These are phyloP conservation scores for Saimiri boliviensis DNA, from an alignment of 2,113 vertebrate genomes.

Conservation along the genomic window DNA sequence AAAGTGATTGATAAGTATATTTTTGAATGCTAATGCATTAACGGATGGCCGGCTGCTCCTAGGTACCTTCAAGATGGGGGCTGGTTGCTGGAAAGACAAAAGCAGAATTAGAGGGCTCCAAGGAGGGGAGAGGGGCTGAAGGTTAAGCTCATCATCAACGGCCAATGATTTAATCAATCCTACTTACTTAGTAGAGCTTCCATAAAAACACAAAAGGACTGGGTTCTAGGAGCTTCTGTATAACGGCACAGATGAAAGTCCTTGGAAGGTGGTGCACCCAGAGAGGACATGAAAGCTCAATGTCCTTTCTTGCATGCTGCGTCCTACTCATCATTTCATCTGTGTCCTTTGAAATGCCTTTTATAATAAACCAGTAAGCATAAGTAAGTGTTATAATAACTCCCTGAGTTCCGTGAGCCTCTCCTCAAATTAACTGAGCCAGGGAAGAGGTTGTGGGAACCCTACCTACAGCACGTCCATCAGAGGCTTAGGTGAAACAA, in stretches of 20 bases:
- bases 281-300: not conserved
- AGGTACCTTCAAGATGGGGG: not conserved
- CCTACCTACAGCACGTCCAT: not conserved
- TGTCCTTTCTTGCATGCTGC: fast-evolving
- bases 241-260: not conserved
- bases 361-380: not conserved
- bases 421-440: not conserved
- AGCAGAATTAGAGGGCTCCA: not conserved
- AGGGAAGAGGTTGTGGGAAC: not conserved
- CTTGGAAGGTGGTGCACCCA: not conserved
- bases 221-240: not conserved
- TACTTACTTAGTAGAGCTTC: not conserved
- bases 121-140: not conserved
- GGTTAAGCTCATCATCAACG: not conserved
- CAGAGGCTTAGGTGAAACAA: not conserved
- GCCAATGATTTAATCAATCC: not conserved
- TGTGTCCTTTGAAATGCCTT: not conserved
- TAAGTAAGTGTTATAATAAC: not conserved
- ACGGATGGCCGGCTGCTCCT: not conserved
- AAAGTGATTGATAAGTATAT: not conserved
- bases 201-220: not conserved
- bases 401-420: not conserved
- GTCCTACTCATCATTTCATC: not conserved
- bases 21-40: not conserved
- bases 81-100: not conserved